Evolutionary conservation across 2,888 invertebrate genomes (phyloP).

Genomic region (Pyralis farinalis): DNA sequence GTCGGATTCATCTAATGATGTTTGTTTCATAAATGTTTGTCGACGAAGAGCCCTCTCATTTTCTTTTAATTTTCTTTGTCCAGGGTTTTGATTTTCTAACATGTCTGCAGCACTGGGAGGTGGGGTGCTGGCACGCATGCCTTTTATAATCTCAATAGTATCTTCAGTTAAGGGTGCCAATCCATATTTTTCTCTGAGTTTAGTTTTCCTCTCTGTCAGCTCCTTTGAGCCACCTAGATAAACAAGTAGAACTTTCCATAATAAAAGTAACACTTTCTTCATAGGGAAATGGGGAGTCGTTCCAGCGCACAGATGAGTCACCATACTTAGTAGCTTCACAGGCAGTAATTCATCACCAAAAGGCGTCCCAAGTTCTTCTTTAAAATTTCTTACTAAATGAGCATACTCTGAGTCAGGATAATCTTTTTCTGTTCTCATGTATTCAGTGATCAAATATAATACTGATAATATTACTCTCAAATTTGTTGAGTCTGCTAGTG

Average conservation of each 20-base stretch:
- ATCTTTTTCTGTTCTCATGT: conserved; percentile 88
- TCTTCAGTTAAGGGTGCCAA: conserved; percentile 93
- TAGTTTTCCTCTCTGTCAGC: conserved; percentile 88
- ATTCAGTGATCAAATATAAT: conserved; percentile 97
- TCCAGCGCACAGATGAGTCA: conserved; percentile 97
- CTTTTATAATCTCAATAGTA: conserved; percentile 95
- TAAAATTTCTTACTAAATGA: conserved; percentile 79
- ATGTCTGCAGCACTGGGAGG: conserved; percentile 96
- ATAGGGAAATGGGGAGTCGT: conserved; percentile 98
- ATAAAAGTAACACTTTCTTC: conserved; percentile 96
- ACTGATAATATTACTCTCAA: conserved; percentile 95
- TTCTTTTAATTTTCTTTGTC: conserved; percentile 79
- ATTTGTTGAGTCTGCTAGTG: conserved; percentile 91
- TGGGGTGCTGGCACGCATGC: conserved; percentile 97
- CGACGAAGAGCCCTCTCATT: conserved; percentile 85
- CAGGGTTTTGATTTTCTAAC: conserved; percentile 91
- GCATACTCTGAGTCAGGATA: conserved; percentile 69
- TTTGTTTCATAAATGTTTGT: conserved; percentile 94
- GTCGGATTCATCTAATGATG: conserved; percentile 90
- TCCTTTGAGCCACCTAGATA: conserved; percentile 95
- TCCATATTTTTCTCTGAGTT: conserved; percentile 84
- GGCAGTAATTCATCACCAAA: conserved; percentile 91
- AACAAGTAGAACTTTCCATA: conserved; percentile 97
- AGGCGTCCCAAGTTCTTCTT: conserved; percentile 80
- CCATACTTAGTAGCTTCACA: conserved; percentile 96